Evolutionary conservation across 2,888 invertebrate species (phyloP).

Genomic region (Tetropium fuscum): DNA sequence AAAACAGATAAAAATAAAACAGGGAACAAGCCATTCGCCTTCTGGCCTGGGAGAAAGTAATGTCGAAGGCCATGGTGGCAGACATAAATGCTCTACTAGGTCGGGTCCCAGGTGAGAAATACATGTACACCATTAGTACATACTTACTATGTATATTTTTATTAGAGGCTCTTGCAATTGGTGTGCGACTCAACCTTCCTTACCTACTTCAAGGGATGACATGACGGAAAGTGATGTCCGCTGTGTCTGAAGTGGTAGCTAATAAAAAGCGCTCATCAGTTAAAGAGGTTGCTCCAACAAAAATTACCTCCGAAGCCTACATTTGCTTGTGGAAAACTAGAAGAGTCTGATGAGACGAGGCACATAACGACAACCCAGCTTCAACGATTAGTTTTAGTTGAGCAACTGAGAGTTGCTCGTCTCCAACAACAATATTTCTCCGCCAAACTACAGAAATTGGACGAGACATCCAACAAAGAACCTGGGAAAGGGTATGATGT

Average conservation of each 20-base stretch:
- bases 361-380: neutral
- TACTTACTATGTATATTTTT: neutral
- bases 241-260: conserved; percentile 1
- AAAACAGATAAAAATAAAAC: neutral
- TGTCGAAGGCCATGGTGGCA: too few relatives aligned
- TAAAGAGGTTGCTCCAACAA: conserved; percentile 4
- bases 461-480: too few relatives aligned
- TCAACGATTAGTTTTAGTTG: neutral
- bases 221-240: neutral
- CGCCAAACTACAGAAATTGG: too few relatives aligned
- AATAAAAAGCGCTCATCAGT: conserved; percentile 7
- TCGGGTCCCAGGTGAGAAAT: neutral
- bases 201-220: neutral
- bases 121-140: neutral
- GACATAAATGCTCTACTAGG: neutral
- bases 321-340: neutral
- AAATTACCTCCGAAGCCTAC: neutral
- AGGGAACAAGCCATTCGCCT: neutral
- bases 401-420: too few relatives aligned
- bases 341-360: neutral
- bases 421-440: too few relatives aligned
- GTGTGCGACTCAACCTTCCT: neutral
- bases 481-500: neutral
- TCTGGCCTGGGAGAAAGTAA: neutral
- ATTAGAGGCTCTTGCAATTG: neutral